Evolutionary conservation across 2,797 vertebrate genomes (phyloP), one percentile per base, ranked within the genome.

Genomic region (Diceros bicornis): DNA sequence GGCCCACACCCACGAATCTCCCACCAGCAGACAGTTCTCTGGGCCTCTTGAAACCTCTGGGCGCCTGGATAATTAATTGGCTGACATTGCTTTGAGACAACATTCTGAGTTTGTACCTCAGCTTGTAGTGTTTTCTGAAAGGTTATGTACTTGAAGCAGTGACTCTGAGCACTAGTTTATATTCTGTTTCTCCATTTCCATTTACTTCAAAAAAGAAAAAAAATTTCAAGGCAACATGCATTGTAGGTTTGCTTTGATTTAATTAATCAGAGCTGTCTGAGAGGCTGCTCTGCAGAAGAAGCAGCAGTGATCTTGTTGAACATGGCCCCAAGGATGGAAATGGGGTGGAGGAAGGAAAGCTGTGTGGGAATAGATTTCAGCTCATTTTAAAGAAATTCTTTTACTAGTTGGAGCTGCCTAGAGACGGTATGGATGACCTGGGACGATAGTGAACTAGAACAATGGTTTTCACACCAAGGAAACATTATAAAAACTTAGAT

Each of bases 301-400:
- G 32, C 23, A 61, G 7, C 57, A 47, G 50, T 52, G 50, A 7
- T 72, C 69, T 50, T 85, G 27, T n/a, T 88, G 59, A 82, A 44
- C 50, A 23, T 50, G 47, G 11, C 68, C 68, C 62, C 25, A 62
- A 88, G 34, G 29, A 75, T 25, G 47, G 8, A 83, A 92, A 61
- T 41, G 2, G 6, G 9, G 7, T 41, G 0, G 37, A 71, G 25
- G 61, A 71, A 77, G n/a, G 50, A 90, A 78, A 81, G 20, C 57
- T 59, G 9, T 47, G 29, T n/a, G 44, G 50, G n/a, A 62, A 52
- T 74, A 61, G 44, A 91, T 62, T 50, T 50, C 50, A 44, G 18
- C n/a, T 96, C 71, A 37, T 78, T 91, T 89, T n/a, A 71, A 62
- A 71, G 50, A 89, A 94, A 55, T 68, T n/a, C 0, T 95, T 89